These are phyloP conservation scores for Gnatocerus cornutus DNA, from an alignment of 2,888 invertebrate species.

Conservation along the genomic window DNA sequence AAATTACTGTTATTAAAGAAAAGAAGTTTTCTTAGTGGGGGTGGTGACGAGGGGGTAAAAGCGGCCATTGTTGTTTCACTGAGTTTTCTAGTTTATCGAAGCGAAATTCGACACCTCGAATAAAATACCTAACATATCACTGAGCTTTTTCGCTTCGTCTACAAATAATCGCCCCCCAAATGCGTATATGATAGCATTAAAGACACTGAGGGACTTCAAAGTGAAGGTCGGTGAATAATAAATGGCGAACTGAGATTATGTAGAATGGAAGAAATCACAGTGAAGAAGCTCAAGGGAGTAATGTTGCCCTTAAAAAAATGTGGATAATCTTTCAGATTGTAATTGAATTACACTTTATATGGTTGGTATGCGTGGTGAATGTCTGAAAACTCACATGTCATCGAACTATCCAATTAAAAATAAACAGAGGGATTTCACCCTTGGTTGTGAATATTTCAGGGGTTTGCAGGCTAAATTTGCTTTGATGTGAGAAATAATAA, in stretches of 20 bases:
- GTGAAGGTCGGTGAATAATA: neutral
- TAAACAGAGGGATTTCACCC: constrained; percentile 1
- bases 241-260: neutral
- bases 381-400: neutral
- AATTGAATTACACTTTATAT: neutral
- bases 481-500: neutral
- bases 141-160: neutral
- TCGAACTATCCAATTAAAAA: constrained; percentile 1
- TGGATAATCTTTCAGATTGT: too few species aligned
- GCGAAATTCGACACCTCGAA: neutral
- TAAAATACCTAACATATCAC: neutral
- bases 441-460: neutral
- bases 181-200: neutral
- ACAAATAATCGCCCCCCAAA: neutral
- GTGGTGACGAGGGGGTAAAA: neutral
- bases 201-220: constrained; percentile 2
- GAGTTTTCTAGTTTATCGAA: too few species aligned
- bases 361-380: neutral
- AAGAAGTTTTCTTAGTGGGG: neutral
- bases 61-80: too few species aligned
- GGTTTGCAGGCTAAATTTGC: neutral
- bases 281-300: neutral
- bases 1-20: neutral
- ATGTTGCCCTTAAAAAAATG: neutral
- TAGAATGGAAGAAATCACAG: neutral